phyloP scores from a whole-genome alignment of 2,113 vertebrate genomes.

The Mus spicilegus region DNA sequence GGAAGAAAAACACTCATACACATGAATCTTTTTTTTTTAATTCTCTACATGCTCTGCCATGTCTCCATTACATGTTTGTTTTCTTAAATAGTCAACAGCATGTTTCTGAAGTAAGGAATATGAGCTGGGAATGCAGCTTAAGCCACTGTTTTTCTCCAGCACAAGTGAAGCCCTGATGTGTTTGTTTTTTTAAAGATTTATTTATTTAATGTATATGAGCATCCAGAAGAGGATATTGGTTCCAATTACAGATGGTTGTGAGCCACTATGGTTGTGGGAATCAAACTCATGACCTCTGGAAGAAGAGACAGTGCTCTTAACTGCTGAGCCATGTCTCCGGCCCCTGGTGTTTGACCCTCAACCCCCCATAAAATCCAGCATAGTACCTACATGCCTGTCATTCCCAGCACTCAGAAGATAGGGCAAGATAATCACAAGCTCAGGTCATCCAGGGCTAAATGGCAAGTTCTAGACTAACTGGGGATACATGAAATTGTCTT shows the following conservation, averaged over 20 bases:
- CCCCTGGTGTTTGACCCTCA: neutral
- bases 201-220: no score
- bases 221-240: no score
- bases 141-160: neutral
- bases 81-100: neutral
- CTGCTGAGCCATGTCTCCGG: no score
- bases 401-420: neutral
- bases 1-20: neutral
- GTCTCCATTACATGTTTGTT: neutral
- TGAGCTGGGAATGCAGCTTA: neutral
- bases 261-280: no score
- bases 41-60: neutral
- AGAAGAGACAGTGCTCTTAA: no score
- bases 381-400: neutral
- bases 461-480: neutral
- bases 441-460: neutral
- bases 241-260: no score
- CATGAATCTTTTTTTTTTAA: neutral
- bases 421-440: neutral
- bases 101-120: neutral
- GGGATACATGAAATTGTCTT: neutral
- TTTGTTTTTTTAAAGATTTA: no score
- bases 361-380: neutral
- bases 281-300: no score
- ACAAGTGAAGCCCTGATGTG: neutral